Evolutionary conservation across 2,888 invertebrate genomes (phyloP), one percentile per base, ranked within the genome.

Genomic region (Cheilosia variabilis): DNA sequence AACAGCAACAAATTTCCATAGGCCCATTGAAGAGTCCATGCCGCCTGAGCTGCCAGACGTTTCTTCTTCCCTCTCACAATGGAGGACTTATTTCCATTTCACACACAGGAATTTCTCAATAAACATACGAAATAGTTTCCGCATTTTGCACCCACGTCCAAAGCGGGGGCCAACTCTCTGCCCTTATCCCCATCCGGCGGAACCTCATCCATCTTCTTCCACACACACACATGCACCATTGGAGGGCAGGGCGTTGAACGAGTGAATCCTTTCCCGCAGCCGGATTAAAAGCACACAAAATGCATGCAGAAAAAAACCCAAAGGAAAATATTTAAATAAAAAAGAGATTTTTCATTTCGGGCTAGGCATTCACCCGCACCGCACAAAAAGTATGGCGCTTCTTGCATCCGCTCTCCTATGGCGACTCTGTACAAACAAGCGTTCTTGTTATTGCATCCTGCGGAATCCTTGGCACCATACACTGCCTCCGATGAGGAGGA

Each of bases 101-200:
- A 62, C 66, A 84, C 84, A 90, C 91, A 90, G 90, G 90, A 90
- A 91, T 91, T 90, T 90, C 89, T 90, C 90, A 91, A 92, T 92
- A 91, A 92, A 91, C 91, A 90, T 91, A 91, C 91, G 87, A 82
- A 89, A 91, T 90, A 86, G 86, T 86, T 86, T 86, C 86, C 86
- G 86, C 76, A 86, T 81, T 81, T 86, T 86, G 86, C 86, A 86
- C 86, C 86, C 86, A 86, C 86, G 71, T 84, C 71, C 69, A 86
- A 81, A 72, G 72, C 63, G 63, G 34, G 57, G 69, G 55, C 60
- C 66, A 80, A 53, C 72, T 66, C 62, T 62, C 27, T 72, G 79
- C 69, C 72, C 81, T 86, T 86, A 86, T 86, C 81, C 86, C 77
- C 76, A 76, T 86, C 86, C 86, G 86, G 71, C 86, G 86, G 86